These are phyloP conservation scores for Frieseomelitta varia DNA, from an alignment of 1,140 invertebrate genomes.

Conservation along the genomic window DNA sequence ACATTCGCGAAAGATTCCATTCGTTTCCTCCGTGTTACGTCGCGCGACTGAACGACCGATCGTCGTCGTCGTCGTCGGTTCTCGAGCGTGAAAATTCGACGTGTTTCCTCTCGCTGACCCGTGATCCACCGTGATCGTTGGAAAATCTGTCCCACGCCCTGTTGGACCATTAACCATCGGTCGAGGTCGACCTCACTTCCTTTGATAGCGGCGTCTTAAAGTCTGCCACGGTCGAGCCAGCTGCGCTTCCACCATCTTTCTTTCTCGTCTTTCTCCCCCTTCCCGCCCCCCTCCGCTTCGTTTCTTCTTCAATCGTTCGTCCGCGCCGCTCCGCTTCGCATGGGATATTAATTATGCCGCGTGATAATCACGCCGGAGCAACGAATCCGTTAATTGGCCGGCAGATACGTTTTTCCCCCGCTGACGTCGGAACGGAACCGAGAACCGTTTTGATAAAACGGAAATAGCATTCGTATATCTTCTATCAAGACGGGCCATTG, in stretches of 20 bases:
- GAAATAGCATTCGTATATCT: constrained; percentile 59
- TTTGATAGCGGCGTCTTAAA: constrained; percentile 76
- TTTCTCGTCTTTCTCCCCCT: constrained; percentile 42
- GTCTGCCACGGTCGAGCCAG: constrained; percentile 66
- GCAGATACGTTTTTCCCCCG: constrained; percentile 45
- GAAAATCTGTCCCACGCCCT: constrained; percentile 62
- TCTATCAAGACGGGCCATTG: constrained; percentile 24
- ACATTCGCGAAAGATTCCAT: constrained; percentile 18
- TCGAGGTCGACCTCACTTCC: constrained; percentile 79
- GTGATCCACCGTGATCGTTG: constrained; percentile 24
- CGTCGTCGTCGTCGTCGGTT: background rate
- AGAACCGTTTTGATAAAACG: constrained; percentile 51
- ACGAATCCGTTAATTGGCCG: constrained; percentile 67
- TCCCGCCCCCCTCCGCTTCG: constrained; percentile 26
- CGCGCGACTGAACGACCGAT: too few species aligned
- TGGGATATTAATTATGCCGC: constrained; percentile 66
- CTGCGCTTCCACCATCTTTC: constrained; percentile 53
- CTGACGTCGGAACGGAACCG: constrained; percentile 45
- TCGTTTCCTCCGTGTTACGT: background rate
- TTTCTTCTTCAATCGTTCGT: constrained; percentile 26
- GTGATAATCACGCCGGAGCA: constrained; percentile 58
- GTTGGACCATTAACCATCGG: constrained; percentile 52
- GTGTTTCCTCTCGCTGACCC: constrained; percentile 1
- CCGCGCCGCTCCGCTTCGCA: constrained; percentile 47
- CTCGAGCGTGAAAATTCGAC: background rate